Evolutionary conservation across 1,140 invertebrate genomes (phyloP).

Genomic region (Uloborus diversus): DNA sequence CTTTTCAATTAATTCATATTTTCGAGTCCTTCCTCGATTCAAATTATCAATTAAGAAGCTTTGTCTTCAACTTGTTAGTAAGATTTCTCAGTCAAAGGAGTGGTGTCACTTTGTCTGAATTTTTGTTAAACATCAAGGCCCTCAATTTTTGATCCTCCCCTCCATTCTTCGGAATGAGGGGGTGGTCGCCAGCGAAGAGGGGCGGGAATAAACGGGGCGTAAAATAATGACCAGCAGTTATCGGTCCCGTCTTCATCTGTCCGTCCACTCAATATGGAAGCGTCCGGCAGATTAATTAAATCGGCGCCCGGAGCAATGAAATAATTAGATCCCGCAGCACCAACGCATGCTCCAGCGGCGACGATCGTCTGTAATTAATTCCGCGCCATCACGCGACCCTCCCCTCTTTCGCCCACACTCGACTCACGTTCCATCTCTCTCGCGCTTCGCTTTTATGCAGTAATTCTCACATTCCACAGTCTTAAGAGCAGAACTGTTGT

Average conservation of each 20-base stretch:
- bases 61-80: too few species aligned
- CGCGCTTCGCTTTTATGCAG: too few species aligned
- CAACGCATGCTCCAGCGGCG: constrained; percentile 22
- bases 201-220: constrained; percentile 38
- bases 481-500: too few species aligned
- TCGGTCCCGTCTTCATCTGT: constrained; percentile 37
- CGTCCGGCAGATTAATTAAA: constrained; percentile 48
- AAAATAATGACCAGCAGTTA: constrained; percentile 53
- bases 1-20: too few species aligned
- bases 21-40: too few species aligned
- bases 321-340: constrained; percentile 51
- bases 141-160: too few species aligned
- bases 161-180: background rate
- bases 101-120: too few species aligned
- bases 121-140: too few species aligned
- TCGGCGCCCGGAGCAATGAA: constrained; percentile 46
- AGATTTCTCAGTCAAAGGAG: too few species aligned
- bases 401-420: background rate
- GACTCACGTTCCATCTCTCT: background rate
- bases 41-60: too few species aligned
- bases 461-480: too few species aligned
- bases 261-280: constrained; percentile 39
- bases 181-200: background rate
- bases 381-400: background rate
- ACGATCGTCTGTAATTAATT: constrained; percentile 42